phyloP scores from a whole-genome alignment of 1,140 invertebrate genomes.

The Pemphigus obesinymphae region DNA sequence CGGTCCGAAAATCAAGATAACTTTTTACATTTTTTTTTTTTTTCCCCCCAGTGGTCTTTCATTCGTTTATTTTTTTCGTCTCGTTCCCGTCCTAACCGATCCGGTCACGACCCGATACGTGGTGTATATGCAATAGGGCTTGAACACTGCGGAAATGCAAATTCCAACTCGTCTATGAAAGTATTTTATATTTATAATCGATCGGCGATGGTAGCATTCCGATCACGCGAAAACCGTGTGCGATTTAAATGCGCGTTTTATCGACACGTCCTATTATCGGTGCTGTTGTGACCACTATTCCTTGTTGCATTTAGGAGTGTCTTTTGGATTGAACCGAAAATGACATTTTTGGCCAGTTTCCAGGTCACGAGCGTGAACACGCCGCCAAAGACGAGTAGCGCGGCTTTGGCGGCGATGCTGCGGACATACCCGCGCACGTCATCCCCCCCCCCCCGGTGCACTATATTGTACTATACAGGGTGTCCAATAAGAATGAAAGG shows the following conservation, averaged over 20 bases:
- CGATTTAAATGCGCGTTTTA: neutral
- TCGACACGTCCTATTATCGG: neutral
- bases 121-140: neutral
- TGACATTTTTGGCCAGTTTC: slow-evolving; percentile 7
- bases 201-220: neutral
- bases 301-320: no score
- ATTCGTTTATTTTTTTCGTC: neutral
- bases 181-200: neutral
- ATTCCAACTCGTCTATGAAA: neutral
- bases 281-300: no score
- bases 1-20: slow-evolving; percentile 18
- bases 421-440: no score
- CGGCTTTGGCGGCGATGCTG: neutral
- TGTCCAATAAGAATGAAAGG: no score
- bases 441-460: no score
- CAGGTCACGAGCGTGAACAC: neutral
- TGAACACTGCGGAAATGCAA: slow-evolving; percentile 2
- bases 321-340: neutral
- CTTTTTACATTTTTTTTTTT: neutral
- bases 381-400: slow-evolving; percentile 20
- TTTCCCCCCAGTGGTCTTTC: neutral
- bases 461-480: no score
- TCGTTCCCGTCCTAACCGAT: neutral
- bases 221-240: neutral
- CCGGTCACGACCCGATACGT: neutral